Percentiles rank a stretch among this genome's conserved stretches.
Evolutionary conservation across 2,797 vertebrate species (phyloP).

Genomic region (Psittacula derbiana): DNA sequence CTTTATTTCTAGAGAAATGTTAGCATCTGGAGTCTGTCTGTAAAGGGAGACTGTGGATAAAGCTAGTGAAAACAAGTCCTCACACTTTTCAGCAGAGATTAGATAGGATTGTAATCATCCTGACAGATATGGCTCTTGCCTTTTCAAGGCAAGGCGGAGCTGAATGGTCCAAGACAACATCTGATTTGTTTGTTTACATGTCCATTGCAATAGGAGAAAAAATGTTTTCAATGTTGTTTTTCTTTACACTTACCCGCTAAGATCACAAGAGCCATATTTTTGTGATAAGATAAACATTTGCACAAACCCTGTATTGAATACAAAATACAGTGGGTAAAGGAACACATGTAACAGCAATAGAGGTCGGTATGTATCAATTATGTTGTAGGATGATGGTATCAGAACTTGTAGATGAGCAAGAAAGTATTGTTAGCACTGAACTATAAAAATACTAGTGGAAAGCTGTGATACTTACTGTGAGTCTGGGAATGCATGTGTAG

Average conservation of each 20-base stretch:
- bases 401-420: not conserved
- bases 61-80: not conserved
- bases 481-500: not conserved
- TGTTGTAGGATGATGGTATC: not conserved
- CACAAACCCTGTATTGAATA: not conserved
- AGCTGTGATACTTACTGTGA: not conserved
- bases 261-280: not conserved
- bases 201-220: not conserved
- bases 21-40: not conserved
- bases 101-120: not conserved
- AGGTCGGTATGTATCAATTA: not conserved
- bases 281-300: not conserved
- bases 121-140: not conserved
- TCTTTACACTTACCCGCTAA: not conserved
- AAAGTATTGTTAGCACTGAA: not conserved
- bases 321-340: not conserved
- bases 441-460: not conserved
- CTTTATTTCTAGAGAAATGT: not conserved
- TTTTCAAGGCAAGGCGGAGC: not conserved
- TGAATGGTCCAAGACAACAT: not conserved
- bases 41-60: not conserved
- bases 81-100: not conserved
- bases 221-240: not conserved
- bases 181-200: not conserved
- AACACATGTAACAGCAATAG: not conserved